Evolutionary conservation across 1,140 invertebrate species (phyloP), one percentile per base, ranked within the genome.

Genomic region (Achatina immaculata): DNA sequence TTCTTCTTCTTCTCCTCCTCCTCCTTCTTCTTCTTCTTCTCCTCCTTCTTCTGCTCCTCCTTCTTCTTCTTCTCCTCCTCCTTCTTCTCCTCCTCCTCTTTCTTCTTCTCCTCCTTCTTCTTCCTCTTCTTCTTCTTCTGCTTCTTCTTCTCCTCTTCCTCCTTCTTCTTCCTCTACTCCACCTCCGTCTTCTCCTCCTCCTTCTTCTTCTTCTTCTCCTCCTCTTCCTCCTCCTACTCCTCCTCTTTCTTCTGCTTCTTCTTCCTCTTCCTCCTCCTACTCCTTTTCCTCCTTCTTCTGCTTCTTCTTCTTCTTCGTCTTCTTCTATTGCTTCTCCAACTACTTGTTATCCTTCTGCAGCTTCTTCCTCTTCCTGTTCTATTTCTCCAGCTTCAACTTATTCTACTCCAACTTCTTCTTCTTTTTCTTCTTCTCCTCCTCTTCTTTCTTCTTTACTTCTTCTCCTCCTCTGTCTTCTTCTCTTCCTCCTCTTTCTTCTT

Each of bases 361-460:
- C 51, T 55, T 66, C n/a, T 24, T 36, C n/a, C 62, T 36, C n/a
- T n/a, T 28, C n/a, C n/a, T 28, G 6, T 31, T 24, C 24, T 21
- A 42, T 38, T 48, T n/a, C 4, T 19, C 48, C 7, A 19, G 1
- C 51, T 38, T 38, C 51, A 31, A 7, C n/a, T 55, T 24, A n/a
- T 66, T 66, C 9, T 28, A 31, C n/a, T 66, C 34, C n/a, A 31
- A 31, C 62, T 66, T 66, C 62, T 66, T 66, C 62, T 66, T 66
- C 62, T 66, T 66, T 24, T 66, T 66, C 62, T 66, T 66, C 62
- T 66, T 66, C 62, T 66, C n/a, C 62, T 66, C n/a, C 62, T 66
- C n/a, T 28, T n/a, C n/a, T 11, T 36, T 66, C n/a, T 31, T 66
- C 34, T 66, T n/a, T 24, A 9, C 11, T 11, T 66, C n/a, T 24